Conservation (phyloP, 2,113 vertebrate genomes). For the Aptenodytes patagonicus region DNA sequence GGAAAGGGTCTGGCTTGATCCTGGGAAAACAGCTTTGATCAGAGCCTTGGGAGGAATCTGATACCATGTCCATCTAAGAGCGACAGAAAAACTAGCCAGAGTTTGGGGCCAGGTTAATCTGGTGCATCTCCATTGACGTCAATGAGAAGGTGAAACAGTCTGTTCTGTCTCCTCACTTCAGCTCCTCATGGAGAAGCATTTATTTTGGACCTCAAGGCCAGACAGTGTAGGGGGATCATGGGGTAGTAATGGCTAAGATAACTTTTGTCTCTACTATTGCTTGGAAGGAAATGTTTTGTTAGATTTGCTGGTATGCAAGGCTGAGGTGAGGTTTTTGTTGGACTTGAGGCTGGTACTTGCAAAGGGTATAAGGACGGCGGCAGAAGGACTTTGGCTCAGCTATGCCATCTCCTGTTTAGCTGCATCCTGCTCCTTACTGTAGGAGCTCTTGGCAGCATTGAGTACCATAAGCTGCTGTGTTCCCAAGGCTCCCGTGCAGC, state of each 20-base stretch:
- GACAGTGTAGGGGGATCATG: background rate
- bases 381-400: background rate
- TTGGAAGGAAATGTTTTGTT: background rate
- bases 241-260: background rate
- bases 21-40: slow-evolving; percentile 37
- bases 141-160: background rate
- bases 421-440: background rate
- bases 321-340: background rate
- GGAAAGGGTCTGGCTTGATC: background rate
- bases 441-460: background rate
- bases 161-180: background rate
- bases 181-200: background rate
- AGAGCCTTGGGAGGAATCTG: slow-evolving; percentile 25
- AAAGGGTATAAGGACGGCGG: background rate
- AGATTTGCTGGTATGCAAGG: background rate
- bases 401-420: background rate
- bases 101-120: background rate
- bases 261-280: background rate
- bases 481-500: background rate
- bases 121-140: background rate
- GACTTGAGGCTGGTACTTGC: background rate
- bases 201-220: background rate
- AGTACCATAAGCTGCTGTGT: background rate
- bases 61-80: background rate
- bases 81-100: background rate